These are phyloP conservation scores for Cebus imitator DNA, from an alignment of 2,113 vertebrate species.

Conservation along the genomic window DNA sequence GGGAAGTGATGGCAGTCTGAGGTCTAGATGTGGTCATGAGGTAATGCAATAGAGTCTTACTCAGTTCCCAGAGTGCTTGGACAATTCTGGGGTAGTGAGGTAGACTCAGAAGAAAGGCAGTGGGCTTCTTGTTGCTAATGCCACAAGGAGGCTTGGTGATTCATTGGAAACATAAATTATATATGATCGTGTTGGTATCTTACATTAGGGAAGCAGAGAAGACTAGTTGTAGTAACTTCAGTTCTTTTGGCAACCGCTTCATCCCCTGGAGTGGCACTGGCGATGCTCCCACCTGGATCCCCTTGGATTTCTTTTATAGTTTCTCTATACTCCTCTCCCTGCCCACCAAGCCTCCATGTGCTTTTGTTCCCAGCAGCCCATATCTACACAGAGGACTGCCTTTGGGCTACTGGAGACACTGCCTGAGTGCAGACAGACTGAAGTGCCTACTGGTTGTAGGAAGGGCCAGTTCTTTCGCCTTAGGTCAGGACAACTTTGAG, in stretches of 20 bases:
- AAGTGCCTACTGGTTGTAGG: background rate
- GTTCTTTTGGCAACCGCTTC: background rate
- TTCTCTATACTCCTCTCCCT: background rate
- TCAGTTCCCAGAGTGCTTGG: background rate
- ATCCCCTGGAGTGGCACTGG: rapidly evolving
- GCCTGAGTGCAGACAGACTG: background rate
- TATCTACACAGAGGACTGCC: background rate
- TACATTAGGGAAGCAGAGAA: background rate
- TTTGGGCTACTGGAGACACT: background rate
- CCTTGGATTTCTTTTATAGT: no score
- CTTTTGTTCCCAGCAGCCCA: background rate
- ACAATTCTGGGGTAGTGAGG: no score
- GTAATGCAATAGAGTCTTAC: no score
- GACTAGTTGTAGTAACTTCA: rapidly evolving
- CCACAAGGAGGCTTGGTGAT: background rate
- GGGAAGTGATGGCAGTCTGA: background rate
- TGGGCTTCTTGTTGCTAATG: background rate
- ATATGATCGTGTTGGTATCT: background rate
- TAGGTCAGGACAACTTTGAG: background rate
- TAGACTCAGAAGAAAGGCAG: background rate
- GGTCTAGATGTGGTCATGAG: background rate
- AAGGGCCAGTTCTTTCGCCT: background rate
- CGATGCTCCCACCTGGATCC: background rate
- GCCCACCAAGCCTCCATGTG: no score
- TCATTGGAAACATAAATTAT: no score